Evolutionary conservation across 37 sponge, comb jelly and placozoan genomes (phyloP).

Genomic region (Halisarca cf. caerulea): DNA sequence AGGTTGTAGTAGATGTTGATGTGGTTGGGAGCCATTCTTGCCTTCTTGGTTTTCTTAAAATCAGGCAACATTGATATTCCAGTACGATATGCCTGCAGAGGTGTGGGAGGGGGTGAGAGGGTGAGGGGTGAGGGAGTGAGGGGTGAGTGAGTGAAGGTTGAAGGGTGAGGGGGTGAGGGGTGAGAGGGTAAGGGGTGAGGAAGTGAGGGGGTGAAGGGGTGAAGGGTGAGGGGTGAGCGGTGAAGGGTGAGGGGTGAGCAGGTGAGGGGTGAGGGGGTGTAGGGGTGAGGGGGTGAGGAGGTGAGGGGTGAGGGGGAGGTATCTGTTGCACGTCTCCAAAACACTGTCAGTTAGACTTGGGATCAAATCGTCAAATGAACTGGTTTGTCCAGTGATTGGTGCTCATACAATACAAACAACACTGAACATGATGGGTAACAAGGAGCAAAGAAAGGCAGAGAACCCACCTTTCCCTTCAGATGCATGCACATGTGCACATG

Average conservation of each 20-base stretch:
- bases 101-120: neutral
- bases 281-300: conserved; percentile 10
- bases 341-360: no score
- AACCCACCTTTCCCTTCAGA: no score
- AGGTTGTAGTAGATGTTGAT: conserved; percentile 88
- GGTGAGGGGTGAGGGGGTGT: neutral
- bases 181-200: neutral
- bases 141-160: no score
- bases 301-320: neutral
- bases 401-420: no score
- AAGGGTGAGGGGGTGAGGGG: neutral
- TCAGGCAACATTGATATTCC: conserved; percentile 78
- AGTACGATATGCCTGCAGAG: conserved; percentile 51
- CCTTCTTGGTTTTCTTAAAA: conserved; percentile 55
- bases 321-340: no score
- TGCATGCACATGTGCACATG: no score
- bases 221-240: neutral
- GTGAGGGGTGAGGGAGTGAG: neutral
- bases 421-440: no score
- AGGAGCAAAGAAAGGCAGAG: no score
- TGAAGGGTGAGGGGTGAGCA: no score
- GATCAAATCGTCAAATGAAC: no score
- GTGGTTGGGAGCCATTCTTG: conserved; percentile 76
- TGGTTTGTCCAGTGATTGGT: no score
- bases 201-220: neutral